A percentile compares a stretch with the other conserved stretches of the same genome.
Evolutionary conservation across 2,888 invertebrate species (phyloP).

Genomic region (Hyles lineata): DNA sequence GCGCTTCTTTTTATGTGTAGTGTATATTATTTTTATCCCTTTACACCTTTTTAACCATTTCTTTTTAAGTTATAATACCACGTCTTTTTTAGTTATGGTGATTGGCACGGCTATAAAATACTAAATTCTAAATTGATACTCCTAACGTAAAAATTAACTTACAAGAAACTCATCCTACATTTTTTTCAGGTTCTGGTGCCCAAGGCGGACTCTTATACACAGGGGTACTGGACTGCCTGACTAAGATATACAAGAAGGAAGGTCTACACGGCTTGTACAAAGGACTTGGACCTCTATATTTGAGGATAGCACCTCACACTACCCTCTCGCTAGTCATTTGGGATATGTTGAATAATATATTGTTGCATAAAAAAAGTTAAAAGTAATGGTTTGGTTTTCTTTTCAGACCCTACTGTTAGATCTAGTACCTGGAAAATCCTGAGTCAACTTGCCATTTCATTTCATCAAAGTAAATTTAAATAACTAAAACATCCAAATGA

Average conservation of each 20-base stretch:
- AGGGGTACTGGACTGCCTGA: constrained; percentile 90
- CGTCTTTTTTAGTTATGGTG: constrained; percentile 3
- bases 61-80: background rate
- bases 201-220: constrained; percentile 88
- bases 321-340: constrained; percentile 91
- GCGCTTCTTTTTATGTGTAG: background rate
- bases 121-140: constrained; percentile 6
- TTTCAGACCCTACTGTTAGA: constrained; percentile 2
- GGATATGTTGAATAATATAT: constrained; percentile 82
- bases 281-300: constrained; percentile 90
- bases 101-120: background rate
- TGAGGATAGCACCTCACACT: constrained; percentile 92
- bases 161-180: constrained; percentile 24
- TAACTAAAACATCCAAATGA: background rate
- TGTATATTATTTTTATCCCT: background rate
- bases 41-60: background rate
- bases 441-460: too few relatives aligned
- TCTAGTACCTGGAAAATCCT: too few relatives aligned
- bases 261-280: constrained; percentile 92
- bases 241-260: constrained; percentile 90
- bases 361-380: constrained; percentile 56
- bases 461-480: too few relatives aligned
- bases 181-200: constrained; percentile 83
- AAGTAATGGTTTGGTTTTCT: constrained; percentile 38
- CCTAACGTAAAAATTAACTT: background rate